Conservation (phyloP, 2,113 vertebrate genomes). For the Piliocolobus tephrosceles region DNA sequence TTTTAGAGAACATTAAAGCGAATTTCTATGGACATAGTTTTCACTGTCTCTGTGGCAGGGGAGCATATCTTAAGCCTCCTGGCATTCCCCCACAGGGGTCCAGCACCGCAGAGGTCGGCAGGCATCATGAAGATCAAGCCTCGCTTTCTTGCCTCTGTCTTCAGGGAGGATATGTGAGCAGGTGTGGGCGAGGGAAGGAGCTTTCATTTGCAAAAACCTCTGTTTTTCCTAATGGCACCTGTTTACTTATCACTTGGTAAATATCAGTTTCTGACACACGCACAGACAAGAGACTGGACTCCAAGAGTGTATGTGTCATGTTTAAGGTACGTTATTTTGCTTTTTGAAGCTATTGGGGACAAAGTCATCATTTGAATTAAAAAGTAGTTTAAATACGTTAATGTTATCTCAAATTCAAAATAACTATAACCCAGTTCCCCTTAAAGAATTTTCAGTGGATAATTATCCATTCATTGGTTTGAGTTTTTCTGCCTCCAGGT, state of each 20-base stretch:
- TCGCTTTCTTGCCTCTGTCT: no score
- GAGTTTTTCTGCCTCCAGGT: background rate
- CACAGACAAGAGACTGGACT: background rate
- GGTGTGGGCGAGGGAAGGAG: no score
- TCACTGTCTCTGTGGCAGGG: background rate
- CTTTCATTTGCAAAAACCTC: background rate
- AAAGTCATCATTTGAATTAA: background rate
- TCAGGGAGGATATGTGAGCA: no score
- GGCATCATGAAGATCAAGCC: no score
- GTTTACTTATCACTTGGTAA: fast-evolving
- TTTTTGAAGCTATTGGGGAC: background rate
- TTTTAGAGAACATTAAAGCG: background rate
- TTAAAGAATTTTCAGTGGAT: background rate
- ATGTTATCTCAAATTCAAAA: background rate
- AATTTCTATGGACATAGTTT: fast-evolving
- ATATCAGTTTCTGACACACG: background rate
- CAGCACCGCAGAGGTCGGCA: no score
- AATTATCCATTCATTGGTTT: fast-evolving
- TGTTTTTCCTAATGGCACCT: background rate
- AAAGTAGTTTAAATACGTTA: background rate
- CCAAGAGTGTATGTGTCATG: background rate
- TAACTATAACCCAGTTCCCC: background rate
- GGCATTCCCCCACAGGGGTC: no score
- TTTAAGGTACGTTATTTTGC: background rate
- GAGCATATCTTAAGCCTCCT: no score